These are phyloP conservation scores for Morus bassanus DNA, from an alignment of 2,797 vertebrate genomes.

Conservation along the genomic window DNA sequence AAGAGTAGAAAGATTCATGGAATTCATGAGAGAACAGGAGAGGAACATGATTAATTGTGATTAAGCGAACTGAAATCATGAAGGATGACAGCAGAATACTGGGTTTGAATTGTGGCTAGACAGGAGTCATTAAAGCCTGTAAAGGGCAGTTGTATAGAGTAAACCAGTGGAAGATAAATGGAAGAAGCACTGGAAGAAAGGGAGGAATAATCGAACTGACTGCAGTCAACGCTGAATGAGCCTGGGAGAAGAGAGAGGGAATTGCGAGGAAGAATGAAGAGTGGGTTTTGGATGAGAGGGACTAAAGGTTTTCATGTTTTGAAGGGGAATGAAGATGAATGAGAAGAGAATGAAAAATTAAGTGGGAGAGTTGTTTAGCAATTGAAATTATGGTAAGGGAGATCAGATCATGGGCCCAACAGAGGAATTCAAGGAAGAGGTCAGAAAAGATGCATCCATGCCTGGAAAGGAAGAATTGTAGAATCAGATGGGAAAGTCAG, in stretches of 20 bases:
- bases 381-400: neutral
- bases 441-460: neutral
- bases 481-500: neutral
- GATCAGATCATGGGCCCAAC: neutral
- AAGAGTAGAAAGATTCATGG: neutral
- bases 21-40: neutral
- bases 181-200: neutral
- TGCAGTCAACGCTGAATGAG: neutral
- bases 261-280: neutral
- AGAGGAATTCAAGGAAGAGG: neutral
- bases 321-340: neutral
- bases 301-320: neutral
- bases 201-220: neutral
- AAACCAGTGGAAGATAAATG: neutral
- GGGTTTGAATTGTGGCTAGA: slow-evolving; percentile 12
- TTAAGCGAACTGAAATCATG: neutral
- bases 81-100: neutral
- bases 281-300: neutral
- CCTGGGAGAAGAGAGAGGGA: neutral
- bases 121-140: neutral
- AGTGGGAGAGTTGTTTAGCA: neutral
- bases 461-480: neutral
- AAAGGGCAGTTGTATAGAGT: neutral
- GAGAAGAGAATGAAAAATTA: neutral
- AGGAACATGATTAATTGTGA: neutral